Percentiles rank a stretch among this genome's conserved stretches.
Evolutionary conservation across 2,113 vertebrate genomes (phyloP).

Genomic region (Gnathonemus echidnorhynchus): DNA sequence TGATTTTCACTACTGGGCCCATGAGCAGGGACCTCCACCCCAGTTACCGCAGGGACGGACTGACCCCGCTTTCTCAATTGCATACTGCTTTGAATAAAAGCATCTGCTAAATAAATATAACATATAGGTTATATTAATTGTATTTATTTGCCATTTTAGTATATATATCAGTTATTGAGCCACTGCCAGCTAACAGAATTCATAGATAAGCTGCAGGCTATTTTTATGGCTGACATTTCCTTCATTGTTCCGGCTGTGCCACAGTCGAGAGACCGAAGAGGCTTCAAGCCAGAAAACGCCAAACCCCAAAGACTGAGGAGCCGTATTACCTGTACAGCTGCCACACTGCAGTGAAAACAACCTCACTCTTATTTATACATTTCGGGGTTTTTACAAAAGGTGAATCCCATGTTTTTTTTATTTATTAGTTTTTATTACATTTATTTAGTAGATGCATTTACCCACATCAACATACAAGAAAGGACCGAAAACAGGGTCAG

Average conservation of each 20-base stretch:
- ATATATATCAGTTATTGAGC: not conserved
- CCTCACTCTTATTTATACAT: not conserved
- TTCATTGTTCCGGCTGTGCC: not conserved
- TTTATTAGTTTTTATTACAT: not conserved
- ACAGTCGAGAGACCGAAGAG: not conserved
- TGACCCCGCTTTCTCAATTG: not conserved
- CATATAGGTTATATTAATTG: not conserved
- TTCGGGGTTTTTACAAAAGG: not conserved
- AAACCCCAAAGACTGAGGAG: not conserved
- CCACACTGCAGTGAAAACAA: not conserved
- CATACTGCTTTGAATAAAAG: not conserved
- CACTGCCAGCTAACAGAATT: not conserved
- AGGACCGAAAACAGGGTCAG: not conserved
- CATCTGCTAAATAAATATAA: not conserved
- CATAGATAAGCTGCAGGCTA: not conserved
- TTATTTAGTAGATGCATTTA: not conserved
- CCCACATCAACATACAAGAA: not conserved
- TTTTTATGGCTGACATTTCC: constrained; percentile 3
- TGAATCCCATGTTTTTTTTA: not conserved
- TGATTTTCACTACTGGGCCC: not conserved
- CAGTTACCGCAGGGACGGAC: not conserved
- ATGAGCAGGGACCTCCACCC: not conserved
- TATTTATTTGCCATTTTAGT: not conserved
- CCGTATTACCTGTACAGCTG: not conserved
- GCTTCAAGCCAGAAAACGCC: not conserved